Conservation (phyloP, 2,113 vertebrate species). For the Hippoglossus stenolepis region DNA sequence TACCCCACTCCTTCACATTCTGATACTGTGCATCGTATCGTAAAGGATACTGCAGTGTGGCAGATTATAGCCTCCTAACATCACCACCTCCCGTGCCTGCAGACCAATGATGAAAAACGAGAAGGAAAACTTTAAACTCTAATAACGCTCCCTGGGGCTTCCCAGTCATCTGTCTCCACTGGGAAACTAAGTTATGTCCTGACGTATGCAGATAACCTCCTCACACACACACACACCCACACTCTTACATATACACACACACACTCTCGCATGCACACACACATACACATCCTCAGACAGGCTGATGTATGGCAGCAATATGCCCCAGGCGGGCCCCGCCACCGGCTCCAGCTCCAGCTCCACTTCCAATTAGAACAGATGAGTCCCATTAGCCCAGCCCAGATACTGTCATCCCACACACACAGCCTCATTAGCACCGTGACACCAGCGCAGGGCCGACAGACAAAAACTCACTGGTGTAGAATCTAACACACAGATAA, state of each 20-base stretch:
- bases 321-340: constrained; percentile 80
- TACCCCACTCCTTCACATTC: constrained; percentile 23
- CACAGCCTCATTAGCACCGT: constrained; percentile 76
- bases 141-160: constrained; percentile 77
- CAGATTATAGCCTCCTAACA: constrained; percentile 54
- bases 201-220: constrained; percentile 81
- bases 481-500: constrained; percentile 75
- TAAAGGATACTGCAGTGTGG: constrained; percentile 29
- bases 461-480: constrained; percentile 70
- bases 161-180: constrained; percentile 78
- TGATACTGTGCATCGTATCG: constrained; percentile 16
- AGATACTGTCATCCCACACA: constrained; percentile 80
- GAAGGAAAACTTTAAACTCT: constrained; percentile 79
- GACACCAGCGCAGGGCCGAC: constrained; percentile 68
- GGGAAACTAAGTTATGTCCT: constrained; percentile 80
- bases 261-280: constrained; percentile 34
- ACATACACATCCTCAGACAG: constrained; percentile 67
- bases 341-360: constrained; percentile 70
- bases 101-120: constrained; percentile 74
- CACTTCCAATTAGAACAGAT: constrained; percentile 83
- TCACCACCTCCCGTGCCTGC: constrained; percentile 48
- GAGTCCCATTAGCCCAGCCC: constrained; percentile 81
- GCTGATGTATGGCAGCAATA: constrained; percentile 87
- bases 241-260: constrained; percentile 25
- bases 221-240: constrained; percentile 56